phyloP scores from a whole-genome alignment of 2,888 invertebrate genomes.

The Drosophila fulvimacula region DNA sequence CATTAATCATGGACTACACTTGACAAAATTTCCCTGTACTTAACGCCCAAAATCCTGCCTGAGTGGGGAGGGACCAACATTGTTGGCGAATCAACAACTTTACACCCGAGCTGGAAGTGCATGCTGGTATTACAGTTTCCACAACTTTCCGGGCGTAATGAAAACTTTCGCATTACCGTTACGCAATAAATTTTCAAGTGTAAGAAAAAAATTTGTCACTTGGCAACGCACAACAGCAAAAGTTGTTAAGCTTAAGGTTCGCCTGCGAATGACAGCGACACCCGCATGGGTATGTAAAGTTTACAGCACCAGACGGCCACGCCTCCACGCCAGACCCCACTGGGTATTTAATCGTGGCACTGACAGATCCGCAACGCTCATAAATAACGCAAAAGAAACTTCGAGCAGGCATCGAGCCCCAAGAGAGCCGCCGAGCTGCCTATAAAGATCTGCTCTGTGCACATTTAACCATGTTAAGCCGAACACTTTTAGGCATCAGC shows the following conservation, averaged over 20 bases:
- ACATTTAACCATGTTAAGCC: constrained; percentile 67
- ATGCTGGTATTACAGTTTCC: constrained; percentile 53
- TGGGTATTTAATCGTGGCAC: constrained; percentile 53
- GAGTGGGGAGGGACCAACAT: constrained; percentile 23
- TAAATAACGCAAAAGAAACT: constrained; percentile 66
- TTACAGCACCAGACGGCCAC: constrained; percentile 13
- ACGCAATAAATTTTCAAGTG: constrained; percentile 61
- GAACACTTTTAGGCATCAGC: constrained; percentile 64
- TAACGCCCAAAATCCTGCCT: constrained; percentile 2
- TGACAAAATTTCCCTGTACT: constrained; percentile 24
- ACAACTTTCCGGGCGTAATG: constrained; percentile 35
- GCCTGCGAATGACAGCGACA: constrained; percentile 37
- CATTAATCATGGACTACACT: constrained; percentile 56
- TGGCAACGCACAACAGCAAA: constrained; percentile 27
- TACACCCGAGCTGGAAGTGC: constrained; percentile 33
- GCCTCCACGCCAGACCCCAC: constrained; percentile 2
- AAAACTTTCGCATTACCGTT: constrained; percentile 64
- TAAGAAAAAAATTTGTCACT: constrained; percentile 67
- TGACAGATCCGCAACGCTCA: constrained; percentile 52
- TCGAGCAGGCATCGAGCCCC: constrained; percentile 26
- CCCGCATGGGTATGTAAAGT: constrained; percentile 41
- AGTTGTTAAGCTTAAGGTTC: constrained; percentile 40
- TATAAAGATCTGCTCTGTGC: constrained; percentile 28
- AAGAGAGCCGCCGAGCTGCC: not conserved
- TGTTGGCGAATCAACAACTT: constrained; percentile 60